Percentiles rank a stretch among this genome's conserved stretches.
Conservation (phyloP, 2,797 vertebrate species). For the Allobates femoralis region DNA sequence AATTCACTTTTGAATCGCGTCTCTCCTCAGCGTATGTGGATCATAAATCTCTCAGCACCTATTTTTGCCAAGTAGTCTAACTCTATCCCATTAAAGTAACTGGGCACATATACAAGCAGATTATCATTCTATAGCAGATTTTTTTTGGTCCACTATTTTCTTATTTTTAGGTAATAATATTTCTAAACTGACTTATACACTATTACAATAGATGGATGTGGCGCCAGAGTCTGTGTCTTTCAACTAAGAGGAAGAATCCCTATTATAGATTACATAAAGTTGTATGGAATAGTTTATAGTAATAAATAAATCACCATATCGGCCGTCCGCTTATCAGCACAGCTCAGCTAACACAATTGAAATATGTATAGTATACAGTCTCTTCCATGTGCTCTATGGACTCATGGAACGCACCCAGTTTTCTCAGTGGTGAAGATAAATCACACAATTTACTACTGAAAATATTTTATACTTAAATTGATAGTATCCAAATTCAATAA, state of each 20-base stretch:
- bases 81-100: slow-evolving; percentile 27
- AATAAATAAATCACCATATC: slow-evolving; percentile 11
- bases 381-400: background rate
- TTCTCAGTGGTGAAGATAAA: background rate
- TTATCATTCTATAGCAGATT: background rate
- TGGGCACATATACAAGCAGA: slow-evolving; percentile 46
- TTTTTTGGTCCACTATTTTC: slow-evolving; percentile 5
- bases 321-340: background rate
- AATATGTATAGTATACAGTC: background rate
- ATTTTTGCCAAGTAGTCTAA: slow-evolving; percentile 41
- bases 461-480: background rate
- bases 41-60: slow-evolving; percentile 42
- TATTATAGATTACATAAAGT: background rate
- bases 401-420: background rate
- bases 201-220: slow-evolving; percentile 46
- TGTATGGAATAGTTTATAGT: slow-evolving; percentile 14
- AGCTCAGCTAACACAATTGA: slow-evolving; percentile 9
- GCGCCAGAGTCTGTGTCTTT: slow-evolving; percentile 23
- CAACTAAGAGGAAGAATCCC: slow-evolving; percentile 20
- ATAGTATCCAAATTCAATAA: background rate
- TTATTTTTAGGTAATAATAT: slow-evolving; percentile 18
- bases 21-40: slow-evolving; percentile 34
- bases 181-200: slow-evolving; percentile 14
- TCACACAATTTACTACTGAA: background rate
- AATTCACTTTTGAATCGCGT: slow-evolving; percentile 22